A percentile compares a stretch with the other conserved stretches of the same genome.
Conservation (phyloP, 2,888 invertebrate genomes). For the Ramazzottius varieornatus region DNA sequence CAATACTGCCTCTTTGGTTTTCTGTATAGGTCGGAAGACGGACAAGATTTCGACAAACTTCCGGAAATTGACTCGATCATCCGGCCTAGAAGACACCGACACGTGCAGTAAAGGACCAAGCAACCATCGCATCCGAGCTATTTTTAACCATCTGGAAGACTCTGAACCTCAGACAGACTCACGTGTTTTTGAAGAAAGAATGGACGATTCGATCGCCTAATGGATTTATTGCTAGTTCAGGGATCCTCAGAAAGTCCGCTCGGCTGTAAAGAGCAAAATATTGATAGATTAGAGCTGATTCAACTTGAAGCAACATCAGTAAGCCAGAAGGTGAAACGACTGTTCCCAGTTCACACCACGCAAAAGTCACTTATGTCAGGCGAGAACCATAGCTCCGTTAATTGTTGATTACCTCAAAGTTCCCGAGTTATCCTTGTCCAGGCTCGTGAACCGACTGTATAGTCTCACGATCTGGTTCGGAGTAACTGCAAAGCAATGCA, state of each 20-base stretch:
- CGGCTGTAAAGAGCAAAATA: conserved; percentile 38
- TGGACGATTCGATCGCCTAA: conserved; percentile 90
- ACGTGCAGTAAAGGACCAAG: background rate
- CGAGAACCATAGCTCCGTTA: no score
- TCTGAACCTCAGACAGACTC: conserved; percentile 8
- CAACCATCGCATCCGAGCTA: background rate
- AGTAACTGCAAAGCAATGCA: conserved; percentile 40
- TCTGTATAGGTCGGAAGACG: conserved; percentile 76
- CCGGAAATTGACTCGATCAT: conserved; percentile 75
- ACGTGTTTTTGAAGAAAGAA: conserved; percentile 61
- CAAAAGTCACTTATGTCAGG: no score
- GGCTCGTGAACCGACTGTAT: conserved; percentile 81
- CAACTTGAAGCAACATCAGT: no score
- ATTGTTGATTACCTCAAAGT: conserved; percentile 46
- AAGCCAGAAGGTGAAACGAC: no score
- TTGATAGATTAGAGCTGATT: no score
- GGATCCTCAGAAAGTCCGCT: conserved; percentile 87
- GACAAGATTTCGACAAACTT: conserved; percentile 89
- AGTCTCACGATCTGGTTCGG: conserved; percentile 89
- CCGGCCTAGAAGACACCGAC: no score
- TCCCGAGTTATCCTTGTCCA: conserved; percentile 84
- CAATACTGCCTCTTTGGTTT: conserved; percentile 57
- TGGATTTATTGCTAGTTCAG: conserved; percentile 92
- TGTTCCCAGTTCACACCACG: no score
- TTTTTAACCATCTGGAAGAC: background rate